Conservation (phyloP, 2,797 vertebrate species). For the Eremophila alpestris region DNA sequence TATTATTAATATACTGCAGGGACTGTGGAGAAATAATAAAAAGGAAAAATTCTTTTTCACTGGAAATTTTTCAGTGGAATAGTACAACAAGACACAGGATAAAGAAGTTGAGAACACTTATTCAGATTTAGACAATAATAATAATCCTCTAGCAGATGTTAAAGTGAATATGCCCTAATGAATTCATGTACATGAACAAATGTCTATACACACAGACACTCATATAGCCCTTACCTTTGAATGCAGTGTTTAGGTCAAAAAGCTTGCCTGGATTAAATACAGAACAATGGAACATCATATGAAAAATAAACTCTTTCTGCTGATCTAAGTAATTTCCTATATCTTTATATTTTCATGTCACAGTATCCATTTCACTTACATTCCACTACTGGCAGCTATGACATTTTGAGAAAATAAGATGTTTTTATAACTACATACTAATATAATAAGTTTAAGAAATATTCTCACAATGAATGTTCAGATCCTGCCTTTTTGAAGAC, state of each 20-base stretch:
- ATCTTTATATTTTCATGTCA: neutral
- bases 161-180: neutral
- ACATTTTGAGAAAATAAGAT: neutral
- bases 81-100: neutral
- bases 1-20: neutral
- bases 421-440: neutral
- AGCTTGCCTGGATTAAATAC: neutral
- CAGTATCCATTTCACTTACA: neutral
- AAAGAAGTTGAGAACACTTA: neutral
- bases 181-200: neutral
- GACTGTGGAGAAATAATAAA: neutral
- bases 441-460: neutral
- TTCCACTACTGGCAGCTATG: neutral
- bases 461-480: neutral
- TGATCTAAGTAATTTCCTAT: neutral
- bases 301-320: neutral
- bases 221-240: neutral
- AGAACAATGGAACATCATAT: neutral
- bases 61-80: neutral
- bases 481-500: neutral
- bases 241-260: neutral
- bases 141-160: neutral
- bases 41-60: neutral
- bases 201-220: neutral
- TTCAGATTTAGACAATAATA: neutral